Percentiles rank a stretch among this genome's conserved stretches.
These are phyloP conservation scores for Bombus turneri DNA, from an alignment of 1,140 invertebrate genomes.

Conservation along the genomic window DNA sequence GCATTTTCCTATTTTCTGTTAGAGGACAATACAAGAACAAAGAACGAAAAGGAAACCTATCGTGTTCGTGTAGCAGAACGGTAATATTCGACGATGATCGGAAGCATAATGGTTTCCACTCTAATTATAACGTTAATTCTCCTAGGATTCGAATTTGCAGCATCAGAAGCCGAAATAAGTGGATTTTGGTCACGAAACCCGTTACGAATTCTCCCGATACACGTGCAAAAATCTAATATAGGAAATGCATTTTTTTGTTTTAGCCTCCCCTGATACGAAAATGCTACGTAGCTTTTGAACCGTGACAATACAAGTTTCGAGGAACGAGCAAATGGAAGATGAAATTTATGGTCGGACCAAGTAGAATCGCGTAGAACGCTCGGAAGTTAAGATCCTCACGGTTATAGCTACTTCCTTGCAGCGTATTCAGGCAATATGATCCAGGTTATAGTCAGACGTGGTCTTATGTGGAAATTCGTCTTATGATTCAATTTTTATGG, in stretches of 20 bases:
- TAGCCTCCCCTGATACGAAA: too few relatives aligned
- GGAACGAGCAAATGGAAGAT: background rate
- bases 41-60: background rate
- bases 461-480: background rate
- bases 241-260: background rate
- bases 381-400: background rate
- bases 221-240: background rate
- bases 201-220: background rate
- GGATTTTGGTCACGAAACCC: constrained; percentile 1
- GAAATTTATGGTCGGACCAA: background rate
- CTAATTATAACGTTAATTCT: background rate
- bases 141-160: background rate
- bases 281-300: background rate
- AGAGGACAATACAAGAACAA: background rate
- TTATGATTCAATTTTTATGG: background rate
- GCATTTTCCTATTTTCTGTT: background rate
- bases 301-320: background rate
- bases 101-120: background rate
- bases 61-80: too few relatives aligned
- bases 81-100: too few relatives aligned
- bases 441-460: background rate
- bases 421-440: too few relatives aligned
- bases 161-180: background rate
- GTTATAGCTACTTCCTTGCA: background rate
- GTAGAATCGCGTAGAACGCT: background rate